Conservation (phyloP, 2,888 invertebrate species). For the Abscondita cerata region DNA sequence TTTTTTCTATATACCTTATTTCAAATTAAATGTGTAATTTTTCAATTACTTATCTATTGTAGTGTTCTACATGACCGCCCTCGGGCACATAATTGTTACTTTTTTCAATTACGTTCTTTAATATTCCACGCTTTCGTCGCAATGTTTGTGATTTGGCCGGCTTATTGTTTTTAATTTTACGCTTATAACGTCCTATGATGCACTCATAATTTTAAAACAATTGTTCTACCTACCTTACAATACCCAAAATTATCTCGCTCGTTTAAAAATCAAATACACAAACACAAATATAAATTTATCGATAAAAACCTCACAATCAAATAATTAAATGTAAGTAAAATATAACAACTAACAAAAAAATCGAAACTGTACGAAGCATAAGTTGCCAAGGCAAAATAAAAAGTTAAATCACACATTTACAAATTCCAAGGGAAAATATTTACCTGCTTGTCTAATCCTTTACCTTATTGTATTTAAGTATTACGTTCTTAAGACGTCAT, state of each 20-base stretch:
- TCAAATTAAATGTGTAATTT: too few species aligned
- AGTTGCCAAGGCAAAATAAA: background rate
- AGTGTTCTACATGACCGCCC: background rate
- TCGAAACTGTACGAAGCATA: background rate
- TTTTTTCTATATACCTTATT: too few species aligned
- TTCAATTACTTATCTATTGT: background rate
- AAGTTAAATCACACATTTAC: background rate
- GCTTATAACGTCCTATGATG: background rate
- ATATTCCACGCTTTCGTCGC: background rate
- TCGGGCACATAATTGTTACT: background rate
- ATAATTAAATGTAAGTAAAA: too few species aligned
- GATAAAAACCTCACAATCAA: too few species aligned
- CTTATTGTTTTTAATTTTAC: background rate
- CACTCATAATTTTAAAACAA: too few species aligned
- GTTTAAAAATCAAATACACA: too few species aligned
- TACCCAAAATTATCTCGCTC: background rate
- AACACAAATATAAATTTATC: too few species aligned
- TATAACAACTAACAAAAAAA: background rate
- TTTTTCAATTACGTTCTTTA: too few species aligned
- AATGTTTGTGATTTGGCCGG: background rate
- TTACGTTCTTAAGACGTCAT: background rate
- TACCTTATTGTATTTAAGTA: background rate
- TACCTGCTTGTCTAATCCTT: too few species aligned
- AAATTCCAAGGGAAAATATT: too few species aligned
- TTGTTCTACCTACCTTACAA: background rate